Conservation (phyloP, 2,888 invertebrate species). For the Ophioninae sp. region DNA sequence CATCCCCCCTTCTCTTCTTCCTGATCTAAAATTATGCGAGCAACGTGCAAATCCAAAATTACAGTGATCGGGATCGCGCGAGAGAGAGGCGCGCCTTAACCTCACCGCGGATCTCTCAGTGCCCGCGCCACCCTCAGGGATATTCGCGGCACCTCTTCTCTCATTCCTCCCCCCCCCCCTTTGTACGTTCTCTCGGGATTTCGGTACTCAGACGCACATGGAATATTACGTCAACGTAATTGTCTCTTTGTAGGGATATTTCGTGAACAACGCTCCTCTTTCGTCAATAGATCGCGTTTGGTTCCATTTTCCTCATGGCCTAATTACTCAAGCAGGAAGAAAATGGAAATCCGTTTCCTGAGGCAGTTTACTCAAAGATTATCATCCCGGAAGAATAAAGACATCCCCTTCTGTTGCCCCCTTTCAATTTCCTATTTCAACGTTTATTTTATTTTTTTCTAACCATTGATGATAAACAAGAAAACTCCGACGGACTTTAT, state of each 20-base stretch:
- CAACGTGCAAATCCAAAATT: constrained; percentile 72
- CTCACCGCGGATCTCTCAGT: constrained; percentile 61
- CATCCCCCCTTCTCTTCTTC: constrained; percentile 21
- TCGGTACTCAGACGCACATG: constrained; percentile 49
- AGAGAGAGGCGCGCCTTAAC: constrained; percentile 61
- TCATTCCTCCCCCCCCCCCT: constrained; percentile 29
- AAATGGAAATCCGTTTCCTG: constrained; percentile 70
- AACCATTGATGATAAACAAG: too few species aligned
- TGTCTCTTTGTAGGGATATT: constrained; percentile 23
- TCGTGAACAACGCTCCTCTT: constrained; percentile 31
- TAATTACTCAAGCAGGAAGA: constrained; percentile 69
- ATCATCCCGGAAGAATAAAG: constrained; percentile 73
- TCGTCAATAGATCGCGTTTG: constrained; percentile 66
- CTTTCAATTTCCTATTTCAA: neutral
- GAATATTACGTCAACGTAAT: too few species aligned
- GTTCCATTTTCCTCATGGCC: constrained; percentile 63
- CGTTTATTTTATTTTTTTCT: too few species aligned
- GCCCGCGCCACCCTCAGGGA: constrained; percentile 57
- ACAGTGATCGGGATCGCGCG: constrained; percentile 75
- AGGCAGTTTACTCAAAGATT: constrained; percentile 71
- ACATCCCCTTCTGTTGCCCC: constrained; percentile 46
- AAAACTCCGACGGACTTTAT: too few species aligned
- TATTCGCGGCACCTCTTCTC: constrained; percentile 62
- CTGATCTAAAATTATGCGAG: constrained; percentile 61
- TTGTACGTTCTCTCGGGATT: constrained; percentile 39